A percentile compares a stretch with the other conserved stretches of the same genome.
These are phyloP conservation scores for Lithophane leautieri DNA, from an alignment of 2,888 invertebrate species.

Conservation along the genomic window DNA sequence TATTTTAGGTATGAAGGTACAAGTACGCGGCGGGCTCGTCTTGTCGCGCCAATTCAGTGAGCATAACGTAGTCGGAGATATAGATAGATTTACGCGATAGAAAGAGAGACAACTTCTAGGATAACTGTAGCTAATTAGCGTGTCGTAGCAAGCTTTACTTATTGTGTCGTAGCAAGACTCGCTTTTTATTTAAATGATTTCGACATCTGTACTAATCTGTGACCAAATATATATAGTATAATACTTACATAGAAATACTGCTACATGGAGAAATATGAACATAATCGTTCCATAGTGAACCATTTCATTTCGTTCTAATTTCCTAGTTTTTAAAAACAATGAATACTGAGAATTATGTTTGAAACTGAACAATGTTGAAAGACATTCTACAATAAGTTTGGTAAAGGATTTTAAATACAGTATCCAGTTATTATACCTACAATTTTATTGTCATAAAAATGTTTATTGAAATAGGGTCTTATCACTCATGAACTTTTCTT, in stretches of 20 bases:
- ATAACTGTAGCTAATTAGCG: no score
- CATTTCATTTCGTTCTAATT: background rate
- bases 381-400: background rate
- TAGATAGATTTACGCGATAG: no score
- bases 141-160: no score
- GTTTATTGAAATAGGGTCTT: conserved; percentile 17
- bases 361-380: conserved; percentile 5
- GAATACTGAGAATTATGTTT: background rate
- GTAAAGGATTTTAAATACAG: background rate
- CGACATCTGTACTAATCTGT: no score
- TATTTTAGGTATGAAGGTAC: no score
- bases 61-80: no score
- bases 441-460: background rate
- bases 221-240: background rate
- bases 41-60: no score
- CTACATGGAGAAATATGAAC: conserved; percentile 1
- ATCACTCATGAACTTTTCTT: conserved; percentile 6
- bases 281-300: background rate
- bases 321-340: background rate
- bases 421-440: background rate
- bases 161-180: no score
- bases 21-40: no score
- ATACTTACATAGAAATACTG: background rate
- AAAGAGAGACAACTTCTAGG: no score
- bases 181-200: no score